These are phyloP conservation scores for Drosophila repletoides DNA, from an alignment of 1,140 invertebrate genomes.

Conservation along the genomic window DNA sequence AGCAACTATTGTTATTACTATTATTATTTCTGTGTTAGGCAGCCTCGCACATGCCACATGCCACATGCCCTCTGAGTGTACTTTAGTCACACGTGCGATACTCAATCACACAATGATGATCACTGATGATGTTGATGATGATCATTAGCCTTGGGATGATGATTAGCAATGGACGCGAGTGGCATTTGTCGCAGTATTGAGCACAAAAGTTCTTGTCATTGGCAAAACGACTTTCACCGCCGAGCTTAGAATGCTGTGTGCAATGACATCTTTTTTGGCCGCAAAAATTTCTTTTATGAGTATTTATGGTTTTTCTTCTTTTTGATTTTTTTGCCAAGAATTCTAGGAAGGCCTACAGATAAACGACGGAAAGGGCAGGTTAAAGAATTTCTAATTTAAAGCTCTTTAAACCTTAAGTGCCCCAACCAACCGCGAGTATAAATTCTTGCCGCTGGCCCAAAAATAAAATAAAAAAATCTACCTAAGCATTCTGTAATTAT, in stretches of 20 bases:
- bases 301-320: slow-evolving; percentile 43
- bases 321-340: no score
- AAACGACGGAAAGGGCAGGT: slow-evolving; percentile 39
- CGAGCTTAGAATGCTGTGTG: slow-evolving; percentile 53
- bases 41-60: slow-evolving; percentile 58
- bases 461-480: slow-evolving; percentile 24
- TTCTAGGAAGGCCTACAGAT: slow-evolving; percentile 51
- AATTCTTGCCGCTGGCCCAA: slow-evolving; percentile 2
- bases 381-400: slow-evolving; percentile 33
- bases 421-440: not conserved
- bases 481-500: slow-evolving; percentile 43
- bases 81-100: slow-evolving; percentile 66
- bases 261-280: slow-evolving; percentile 67
- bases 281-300: slow-evolving; percentile 57
- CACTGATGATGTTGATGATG: slow-evolving; percentile 10
- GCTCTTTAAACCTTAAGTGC: not conserved
- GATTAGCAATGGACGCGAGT: slow-evolving; percentile 4
- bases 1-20: slow-evolving; percentile 71
- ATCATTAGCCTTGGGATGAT: slow-evolving; percentile 23
- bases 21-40: slow-evolving; percentile 76
- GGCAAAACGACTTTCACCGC: slow-evolving; percentile 79
- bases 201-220: slow-evolving; percentile 73
- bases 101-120: slow-evolving; percentile 33
- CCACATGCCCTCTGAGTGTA: no score
- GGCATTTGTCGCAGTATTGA: slow-evolving; percentile 68